Evolutionary conservation across 2,797 vertebrate genomes (phyloP).

Genomic region (Lacerta agilis): DNA sequence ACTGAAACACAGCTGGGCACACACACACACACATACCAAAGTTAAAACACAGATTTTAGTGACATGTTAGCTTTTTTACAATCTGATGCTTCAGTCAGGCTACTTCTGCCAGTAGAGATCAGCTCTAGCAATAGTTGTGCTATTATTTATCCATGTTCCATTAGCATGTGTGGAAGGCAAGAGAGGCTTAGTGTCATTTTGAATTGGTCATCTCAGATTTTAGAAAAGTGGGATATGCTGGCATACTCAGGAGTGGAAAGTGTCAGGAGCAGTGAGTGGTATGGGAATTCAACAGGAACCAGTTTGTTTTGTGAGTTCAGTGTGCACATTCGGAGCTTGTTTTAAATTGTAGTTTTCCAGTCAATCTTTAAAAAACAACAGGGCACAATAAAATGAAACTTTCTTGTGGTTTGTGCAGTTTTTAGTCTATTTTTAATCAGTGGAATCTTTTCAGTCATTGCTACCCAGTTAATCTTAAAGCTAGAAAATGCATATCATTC

Average conservation of each 20-base stretch:
- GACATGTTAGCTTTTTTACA: neutral
- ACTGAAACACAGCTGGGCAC: too few species aligned
- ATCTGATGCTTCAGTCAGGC: neutral
- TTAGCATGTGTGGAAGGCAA: neutral
- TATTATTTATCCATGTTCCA: neutral
- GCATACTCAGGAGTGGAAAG: neutral
- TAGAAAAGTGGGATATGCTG: too few species aligned
- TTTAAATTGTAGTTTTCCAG: slow-evolving; percentile 29
- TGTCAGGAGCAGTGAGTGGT: neutral
- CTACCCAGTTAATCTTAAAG: neutral
- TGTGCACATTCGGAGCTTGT: neutral
- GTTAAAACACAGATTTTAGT: neutral
- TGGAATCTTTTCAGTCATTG: neutral
- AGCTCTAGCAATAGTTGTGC: neutral
- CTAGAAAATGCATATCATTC: neutral
- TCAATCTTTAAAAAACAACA: neutral
- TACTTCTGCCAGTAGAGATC: neutral
- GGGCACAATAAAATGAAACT: slow-evolving; percentile 4
- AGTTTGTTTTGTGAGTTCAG: too few species aligned
- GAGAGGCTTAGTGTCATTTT: too few species aligned
- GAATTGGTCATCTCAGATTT: too few species aligned
- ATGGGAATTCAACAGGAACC: too few species aligned
- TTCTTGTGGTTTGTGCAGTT: neutral
- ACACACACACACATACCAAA: neutral
- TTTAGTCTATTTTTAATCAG: neutral